Base-by-base conservation (phyloP, 2,797 vertebrate genomes). In the Gallinago stenura region DNA sequence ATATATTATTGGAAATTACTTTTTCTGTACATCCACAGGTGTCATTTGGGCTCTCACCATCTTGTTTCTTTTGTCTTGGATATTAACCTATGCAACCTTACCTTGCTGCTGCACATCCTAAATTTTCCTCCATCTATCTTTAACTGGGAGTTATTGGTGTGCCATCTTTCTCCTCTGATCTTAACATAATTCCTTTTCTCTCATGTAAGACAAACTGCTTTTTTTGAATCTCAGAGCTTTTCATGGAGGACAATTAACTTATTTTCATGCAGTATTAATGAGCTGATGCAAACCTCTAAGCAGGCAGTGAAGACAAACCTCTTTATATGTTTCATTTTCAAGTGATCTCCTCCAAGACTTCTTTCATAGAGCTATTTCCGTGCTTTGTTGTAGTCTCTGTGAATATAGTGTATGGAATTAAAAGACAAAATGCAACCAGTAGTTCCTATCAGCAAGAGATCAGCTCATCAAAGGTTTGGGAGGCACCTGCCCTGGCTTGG, bases 151-250 rank as follows among this genome's bases (percentile, higher is more conserved):
- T 30, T 66, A 62, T 1, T 70, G 17, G 17, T 43, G 16, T 17
- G 10, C 12, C 8, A 2, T 24, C 22, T 76, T 85, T 46, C 15
- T 58, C 21, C 22, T 12, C 19, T 69, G 19, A 62, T 51, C 9
- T 4, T 66, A 0, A 0, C 7, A 66, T 85, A 2, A 0, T 12
- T 46, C 11, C 3, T 66, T 43, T 66, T 33, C n/a, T 56, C 15
- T 6, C 25, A 17, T 3, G 33, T 9, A 7, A 57, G 88, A 19
- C 15, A 84, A 19, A 2, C 15, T 9, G 8, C 14, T 64, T 84
- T 64, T 81, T 87, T 86, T 75, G 57, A 62, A 0, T 20, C 12
- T 73, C 54, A 48, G 33, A 72, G 15, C 7, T 12, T 57, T 68
- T 48, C 9, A 43, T 15, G 6, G 17, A 46, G 26, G 16, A 19